Evolutionary conservation across 1,140 invertebrate species (phyloP).

Genomic region (Amyelois transitella): DNA sequence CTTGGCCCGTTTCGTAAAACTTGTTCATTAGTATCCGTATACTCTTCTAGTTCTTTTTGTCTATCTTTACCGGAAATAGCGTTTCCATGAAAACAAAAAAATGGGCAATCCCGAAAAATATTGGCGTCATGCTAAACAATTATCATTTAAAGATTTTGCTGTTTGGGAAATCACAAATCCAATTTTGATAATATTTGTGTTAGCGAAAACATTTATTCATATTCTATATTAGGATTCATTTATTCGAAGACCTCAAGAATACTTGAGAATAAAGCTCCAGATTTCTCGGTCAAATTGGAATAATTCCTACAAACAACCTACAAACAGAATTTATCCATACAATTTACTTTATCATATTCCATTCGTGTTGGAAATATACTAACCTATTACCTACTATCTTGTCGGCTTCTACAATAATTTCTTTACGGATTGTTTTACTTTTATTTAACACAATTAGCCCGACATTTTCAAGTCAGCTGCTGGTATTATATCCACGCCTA

Average conservation of each 20-base stretch:
- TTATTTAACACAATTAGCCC: not conserved
- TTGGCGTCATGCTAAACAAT: not conserved
- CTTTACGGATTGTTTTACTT: not conserved
- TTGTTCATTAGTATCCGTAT: constrained; percentile 30
- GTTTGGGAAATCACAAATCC: not conserved
- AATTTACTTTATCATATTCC: too few relatives aligned
- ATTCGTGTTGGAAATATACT: too few relatives aligned
- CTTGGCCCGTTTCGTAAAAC: constrained; percentile 33
- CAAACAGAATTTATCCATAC: too few relatives aligned
- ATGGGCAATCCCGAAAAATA: not conserved
- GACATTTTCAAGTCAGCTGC: constrained; percentile 19
- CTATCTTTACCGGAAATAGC: constrained; percentile 29
- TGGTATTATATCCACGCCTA: constrained; percentile 11
- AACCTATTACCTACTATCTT: too few relatives aligned
- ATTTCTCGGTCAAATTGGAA: constrained; percentile 5
- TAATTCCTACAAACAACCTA: not conserved
- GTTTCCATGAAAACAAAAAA: constrained; percentile 10
- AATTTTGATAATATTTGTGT: not conserved
- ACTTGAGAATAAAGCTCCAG: constrained; percentile 13
- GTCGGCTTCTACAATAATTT: not conserved
- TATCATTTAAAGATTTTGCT: not conserved
- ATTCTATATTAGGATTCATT: constrained; percentile 33
- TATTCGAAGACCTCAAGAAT: constrained; percentile 33
- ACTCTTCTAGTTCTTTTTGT: constrained; percentile 26
- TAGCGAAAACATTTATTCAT: not conserved